A percentile compares a stretch with the other conserved stretches of the same genome.
phyloP scores from a whole-genome alignment of 2,888 invertebrate species.

The Rhorus exstirpatorius region DNA sequence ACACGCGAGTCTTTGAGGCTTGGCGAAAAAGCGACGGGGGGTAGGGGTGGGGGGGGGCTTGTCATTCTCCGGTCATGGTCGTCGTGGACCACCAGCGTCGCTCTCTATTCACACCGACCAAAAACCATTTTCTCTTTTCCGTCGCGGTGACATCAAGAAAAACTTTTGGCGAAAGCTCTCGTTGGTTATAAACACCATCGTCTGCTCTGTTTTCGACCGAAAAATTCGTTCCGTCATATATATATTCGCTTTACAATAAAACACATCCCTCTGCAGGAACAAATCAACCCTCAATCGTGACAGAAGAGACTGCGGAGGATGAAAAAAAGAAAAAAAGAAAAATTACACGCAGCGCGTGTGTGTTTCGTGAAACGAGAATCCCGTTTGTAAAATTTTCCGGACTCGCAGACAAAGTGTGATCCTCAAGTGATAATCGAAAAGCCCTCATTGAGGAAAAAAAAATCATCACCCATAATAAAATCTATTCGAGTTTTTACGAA shows the following conservation, averaged over 20 bases:
- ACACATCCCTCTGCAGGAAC: not conserved
- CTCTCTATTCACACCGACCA: not conserved
- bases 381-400: too few relatives aligned
- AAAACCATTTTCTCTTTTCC: constrained; percentile 3
- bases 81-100: constrained; percentile 44
- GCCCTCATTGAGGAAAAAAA: not conserved
- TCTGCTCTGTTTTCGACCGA: constrained; percentile 27
- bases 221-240: constrained; percentile 35
- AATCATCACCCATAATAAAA: not conserved
- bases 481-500: too few relatives aligned
- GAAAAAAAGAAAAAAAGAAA: not conserved
- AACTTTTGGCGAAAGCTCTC: not conserved
- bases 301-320: not conserved
- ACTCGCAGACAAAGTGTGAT: too few relatives aligned
- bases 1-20: constrained; percentile 5
- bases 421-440: not conserved
- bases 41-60: not conserved
- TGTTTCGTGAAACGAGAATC: too few relatives aligned
- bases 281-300: too few relatives aligned
- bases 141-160: constrained; percentile 16
- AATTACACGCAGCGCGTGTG: too few relatives aligned
- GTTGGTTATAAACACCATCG: not conserved
- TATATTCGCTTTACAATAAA: not conserved
- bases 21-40: constrained; percentile 50
- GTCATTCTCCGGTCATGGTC: not conserved